phyloP scores from a whole-genome alignment of 2,888 invertebrate species.

The Drosophila nigricruria region DNA sequence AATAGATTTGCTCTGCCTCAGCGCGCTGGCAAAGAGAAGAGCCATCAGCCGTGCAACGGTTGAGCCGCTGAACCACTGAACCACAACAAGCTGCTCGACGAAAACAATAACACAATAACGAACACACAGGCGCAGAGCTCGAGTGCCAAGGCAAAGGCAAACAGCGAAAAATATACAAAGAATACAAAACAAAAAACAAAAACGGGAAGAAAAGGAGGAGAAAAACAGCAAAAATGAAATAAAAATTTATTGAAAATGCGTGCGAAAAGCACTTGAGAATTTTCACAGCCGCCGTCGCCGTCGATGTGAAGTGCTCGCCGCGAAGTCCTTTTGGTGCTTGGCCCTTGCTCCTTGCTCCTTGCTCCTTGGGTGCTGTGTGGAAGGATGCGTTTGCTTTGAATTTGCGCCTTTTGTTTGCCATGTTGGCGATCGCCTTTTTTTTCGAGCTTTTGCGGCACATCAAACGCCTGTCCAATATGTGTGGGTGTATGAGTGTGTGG shows the following conservation, averaged over 20 bases:
- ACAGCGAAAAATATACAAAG: slow-evolving; percentile 5
- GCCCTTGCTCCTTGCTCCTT: neutral
- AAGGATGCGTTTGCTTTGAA: slow-evolving; percentile 47
- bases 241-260: slow-evolving; percentile 69
- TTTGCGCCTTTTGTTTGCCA: slow-evolving; percentile 31
- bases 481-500: slow-evolving; percentile 59
- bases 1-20: slow-evolving; percentile 16
- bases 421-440: slow-evolving; percentile 63
- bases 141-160: neutral
- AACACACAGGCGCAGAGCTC: slow-evolving; percentile 20
- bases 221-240: slow-evolving; percentile 12
- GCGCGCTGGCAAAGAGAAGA: slow-evolving; percentile 8
- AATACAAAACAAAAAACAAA: neutral
- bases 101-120: slow-evolving; percentile 30
- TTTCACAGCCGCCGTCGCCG: slow-evolving; percentile 38
- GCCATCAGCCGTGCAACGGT: neutral
- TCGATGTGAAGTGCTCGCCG: slow-evolving; percentile 42
- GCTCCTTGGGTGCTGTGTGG: neutral
- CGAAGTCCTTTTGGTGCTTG: slow-evolving; percentile 27
- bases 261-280: slow-evolving; percentile 53
- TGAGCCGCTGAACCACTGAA: neutral
- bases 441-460: slow-evolving; percentile 56
- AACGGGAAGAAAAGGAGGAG: neutral
- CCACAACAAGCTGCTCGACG: slow-evolving; percentile 18
- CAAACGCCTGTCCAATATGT: slow-evolving; percentile 42